These are phyloP conservation scores for Dicycla oo DNA, from an alignment of 2,888 invertebrate species.

Conservation along the genomic window DNA sequence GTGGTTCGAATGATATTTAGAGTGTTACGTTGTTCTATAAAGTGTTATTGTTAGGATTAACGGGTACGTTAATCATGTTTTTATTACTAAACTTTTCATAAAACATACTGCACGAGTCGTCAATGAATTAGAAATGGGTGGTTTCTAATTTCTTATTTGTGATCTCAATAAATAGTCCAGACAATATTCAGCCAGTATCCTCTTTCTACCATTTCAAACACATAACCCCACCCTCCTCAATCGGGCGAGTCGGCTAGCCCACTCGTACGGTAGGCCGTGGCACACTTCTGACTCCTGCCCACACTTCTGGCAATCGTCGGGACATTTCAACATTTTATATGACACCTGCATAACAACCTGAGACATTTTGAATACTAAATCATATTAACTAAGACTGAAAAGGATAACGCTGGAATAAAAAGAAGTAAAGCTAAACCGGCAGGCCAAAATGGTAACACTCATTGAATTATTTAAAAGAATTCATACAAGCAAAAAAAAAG, in stretches of 20 bases:
- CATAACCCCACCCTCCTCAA: slow-evolving; percentile 35
- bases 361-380: slow-evolving; percentile 54
- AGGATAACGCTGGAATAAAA: slow-evolving; percentile 22
- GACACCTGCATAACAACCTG: slow-evolving; percentile 67
- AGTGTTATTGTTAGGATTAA: slow-evolving; percentile 15
- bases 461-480: slow-evolving; percentile 6
- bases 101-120: not conserved
- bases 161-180: not conserved
- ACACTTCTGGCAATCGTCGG: slow-evolving; percentile 81
- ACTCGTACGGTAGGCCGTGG: slow-evolving; percentile 77
- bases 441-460: slow-evolving; percentile 12
- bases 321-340: slow-evolving; percentile 77
- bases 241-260: slow-evolving; percentile 32
- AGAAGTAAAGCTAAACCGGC: slow-evolving; percentile 3
- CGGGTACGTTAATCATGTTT: not conserved
- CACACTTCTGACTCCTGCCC: slow-evolving; percentile 81
- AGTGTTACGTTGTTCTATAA: not conserved
- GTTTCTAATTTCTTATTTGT: not conserved
- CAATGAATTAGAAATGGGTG: not conserved
- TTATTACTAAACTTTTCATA: not conserved
- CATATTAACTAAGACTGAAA: slow-evolving; percentile 39
- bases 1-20: slow-evolving; percentile 1
- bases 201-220: slow-evolving; percentile 8
- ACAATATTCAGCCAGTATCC: not conserved
- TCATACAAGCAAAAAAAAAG: slow-evolving; percentile 10